Conservation (phyloP, 1,140 invertebrate genomes). For the Pseudachorutes palmiensis region DNA sequence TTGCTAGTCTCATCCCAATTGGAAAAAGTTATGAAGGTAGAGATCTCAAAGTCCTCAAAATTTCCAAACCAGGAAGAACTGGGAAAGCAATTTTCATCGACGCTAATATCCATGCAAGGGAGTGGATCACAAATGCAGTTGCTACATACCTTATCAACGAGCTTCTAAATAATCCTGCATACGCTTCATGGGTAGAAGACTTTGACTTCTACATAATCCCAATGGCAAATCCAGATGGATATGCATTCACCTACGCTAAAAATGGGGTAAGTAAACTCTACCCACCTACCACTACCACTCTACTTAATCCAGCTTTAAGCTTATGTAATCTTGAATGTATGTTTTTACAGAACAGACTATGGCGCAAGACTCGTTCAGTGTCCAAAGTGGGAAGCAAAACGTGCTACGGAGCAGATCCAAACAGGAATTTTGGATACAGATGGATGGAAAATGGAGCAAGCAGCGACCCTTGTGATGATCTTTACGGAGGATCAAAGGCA, state of each 20-base stretch:
- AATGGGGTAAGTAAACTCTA: slow-evolving; percentile 10
- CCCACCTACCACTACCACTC: neutral
- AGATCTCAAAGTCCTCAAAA: slow-evolving; percentile 39
- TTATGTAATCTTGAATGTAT: too few species aligned
- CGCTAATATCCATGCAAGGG: slow-evolving; percentile 68
- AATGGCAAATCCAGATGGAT: slow-evolving; percentile 55
- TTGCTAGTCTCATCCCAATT: slow-evolving; percentile 52
- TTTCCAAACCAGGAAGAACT: slow-evolving; percentile 30
- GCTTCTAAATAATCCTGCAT: slow-evolving; percentile 48
- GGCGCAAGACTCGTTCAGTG: slow-evolving; percentile 59
- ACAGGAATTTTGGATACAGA: slow-evolving; percentile 61
- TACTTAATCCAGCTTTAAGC: neutral
- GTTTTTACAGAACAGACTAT: slow-evolving; percentile 47
- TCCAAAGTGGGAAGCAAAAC: slow-evolving; percentile 24
- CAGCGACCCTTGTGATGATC: slow-evolving; percentile 77
- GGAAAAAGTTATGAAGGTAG: slow-evolving; percentile 58
- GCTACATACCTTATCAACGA: slow-evolving; percentile 48
- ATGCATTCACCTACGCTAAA: slow-evolving; percentile 40
- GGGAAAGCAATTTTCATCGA: slow-evolving; percentile 55
- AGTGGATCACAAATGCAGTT: slow-evolving; percentile 57
- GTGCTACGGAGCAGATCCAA: slow-evolving; percentile 59
- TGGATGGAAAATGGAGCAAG: slow-evolving; percentile 57
- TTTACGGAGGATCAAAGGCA: slow-evolving; percentile 69
- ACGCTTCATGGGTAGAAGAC: neutral
- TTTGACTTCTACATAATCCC: slow-evolving; percentile 43